Conservation (phyloP, 2,113 vertebrate genomes). For the Perca flavescens region DNA sequence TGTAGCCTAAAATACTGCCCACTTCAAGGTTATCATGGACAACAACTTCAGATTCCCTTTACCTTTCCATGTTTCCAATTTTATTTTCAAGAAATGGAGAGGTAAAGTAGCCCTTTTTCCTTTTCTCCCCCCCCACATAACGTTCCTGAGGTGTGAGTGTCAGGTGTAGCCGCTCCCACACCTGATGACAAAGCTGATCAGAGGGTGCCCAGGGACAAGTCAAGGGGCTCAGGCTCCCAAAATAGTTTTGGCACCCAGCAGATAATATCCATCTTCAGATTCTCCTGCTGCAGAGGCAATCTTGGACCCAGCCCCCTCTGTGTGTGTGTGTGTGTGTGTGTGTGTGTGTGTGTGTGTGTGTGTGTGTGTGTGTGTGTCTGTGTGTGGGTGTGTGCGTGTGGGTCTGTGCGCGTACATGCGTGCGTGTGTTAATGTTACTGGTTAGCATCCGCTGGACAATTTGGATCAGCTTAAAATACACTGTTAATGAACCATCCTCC, state of each 20-base stretch:
- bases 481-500: constrained; percentile 20
- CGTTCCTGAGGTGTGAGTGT: constrained; percentile 43
- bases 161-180: constrained; percentile 61
- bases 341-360: constrained; percentile 37
- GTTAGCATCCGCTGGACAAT: constrained; percentile 38
- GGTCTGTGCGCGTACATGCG: neutral
- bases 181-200: constrained; percentile 79
- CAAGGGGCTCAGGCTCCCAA: constrained; percentile 67
- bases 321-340: constrained; percentile 19
- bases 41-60: constrained; percentile 11
- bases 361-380: constrained; percentile 44
- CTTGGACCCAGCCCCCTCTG: constrained; percentile 44
- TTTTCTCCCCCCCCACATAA: neutral
- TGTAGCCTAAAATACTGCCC: constrained; percentile 3
- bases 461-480: constrained; percentile 34
- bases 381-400: constrained; percentile 35
- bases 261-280: constrained; percentile 80
- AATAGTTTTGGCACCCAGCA: constrained; percentile 79
- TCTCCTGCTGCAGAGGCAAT: constrained; percentile 67
- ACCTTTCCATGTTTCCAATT: constrained; percentile 22
- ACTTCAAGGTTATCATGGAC: constrained; percentile 20
- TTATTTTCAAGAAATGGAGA: neutral
- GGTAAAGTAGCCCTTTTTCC: neutral
- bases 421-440: constrained; percentile 58
- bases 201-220: constrained; percentile 70